phyloP scores from a whole-genome alignment of 1,140 invertebrate genomes.

The Temnothorax nylanderi region DNA sequence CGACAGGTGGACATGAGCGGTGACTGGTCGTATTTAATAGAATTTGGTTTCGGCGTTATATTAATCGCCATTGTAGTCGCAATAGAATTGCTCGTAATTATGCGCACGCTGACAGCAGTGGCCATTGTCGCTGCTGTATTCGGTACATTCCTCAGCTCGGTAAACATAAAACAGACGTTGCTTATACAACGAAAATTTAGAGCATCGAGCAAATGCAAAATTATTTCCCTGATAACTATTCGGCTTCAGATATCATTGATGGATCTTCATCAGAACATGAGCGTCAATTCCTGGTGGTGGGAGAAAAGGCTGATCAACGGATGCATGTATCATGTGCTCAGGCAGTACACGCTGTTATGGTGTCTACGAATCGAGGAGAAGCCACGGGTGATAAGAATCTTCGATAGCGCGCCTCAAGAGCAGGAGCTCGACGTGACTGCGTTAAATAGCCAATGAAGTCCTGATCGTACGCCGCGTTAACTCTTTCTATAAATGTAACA shows the following conservation, averaged over 20 bases:
- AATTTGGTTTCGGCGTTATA: conserved; percentile 58
- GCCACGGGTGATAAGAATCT: conserved; percentile 36
- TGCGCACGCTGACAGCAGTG: neutral
- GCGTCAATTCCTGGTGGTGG: conserved; percentile 65
- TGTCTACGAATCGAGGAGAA: conserved; percentile 55
- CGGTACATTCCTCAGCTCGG: conserved; percentile 46
- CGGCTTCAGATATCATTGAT: conserved; percentile 53
- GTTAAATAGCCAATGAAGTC: conserved; percentile 20
- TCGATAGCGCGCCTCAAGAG: neutral
- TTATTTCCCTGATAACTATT: neutral
- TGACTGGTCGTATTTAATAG: conserved; percentile 63
- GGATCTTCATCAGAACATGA: conserved; percentile 67
- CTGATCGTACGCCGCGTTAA: neutral
- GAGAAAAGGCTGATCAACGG: conserved; percentile 53
- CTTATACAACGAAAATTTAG: neutral
- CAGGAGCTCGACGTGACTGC: neutral
- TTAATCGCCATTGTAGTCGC: conserved; percentile 46
- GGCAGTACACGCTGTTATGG: conserved; percentile 56
- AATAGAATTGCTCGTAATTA: conserved; percentile 47
- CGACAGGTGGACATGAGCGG: conserved; percentile 62
- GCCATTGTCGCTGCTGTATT: conserved; percentile 21
- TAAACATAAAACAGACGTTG: neutral
- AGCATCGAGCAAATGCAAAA: neutral
- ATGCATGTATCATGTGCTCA: conserved; percentile 55
- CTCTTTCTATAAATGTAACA: neutral